These are phyloP conservation scores for Watersipora subatra DNA, from an alignment of 1,140 invertebrate species.

Conservation along the genomic window DNA sequence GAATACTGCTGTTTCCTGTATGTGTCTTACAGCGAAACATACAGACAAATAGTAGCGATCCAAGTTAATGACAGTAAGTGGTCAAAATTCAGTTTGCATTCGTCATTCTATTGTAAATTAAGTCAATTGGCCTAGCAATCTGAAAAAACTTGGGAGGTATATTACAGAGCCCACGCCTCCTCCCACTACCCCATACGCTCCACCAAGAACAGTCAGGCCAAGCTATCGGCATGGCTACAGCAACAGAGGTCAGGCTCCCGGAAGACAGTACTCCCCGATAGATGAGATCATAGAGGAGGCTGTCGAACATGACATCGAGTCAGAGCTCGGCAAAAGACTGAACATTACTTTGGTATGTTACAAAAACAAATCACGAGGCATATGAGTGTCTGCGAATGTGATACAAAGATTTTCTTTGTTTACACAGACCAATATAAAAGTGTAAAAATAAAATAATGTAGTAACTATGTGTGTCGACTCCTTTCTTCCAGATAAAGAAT, in stretches of 20 bases:
- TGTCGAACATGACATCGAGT: background rate
- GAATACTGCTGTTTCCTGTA: constrained; percentile 2
- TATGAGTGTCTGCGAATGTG: no score
- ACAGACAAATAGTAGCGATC: background rate
- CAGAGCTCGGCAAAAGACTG: background rate
- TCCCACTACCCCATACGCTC: no score
- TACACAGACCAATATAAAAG: no score
- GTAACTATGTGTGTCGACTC: no score
- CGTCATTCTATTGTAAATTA: background rate
- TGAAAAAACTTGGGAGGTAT: no score
- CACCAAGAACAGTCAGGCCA: no score
- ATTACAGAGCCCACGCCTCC: no score
- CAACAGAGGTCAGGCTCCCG: background rate
- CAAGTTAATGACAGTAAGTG: background rate
- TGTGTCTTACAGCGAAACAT: background rate
- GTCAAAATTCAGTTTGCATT: no score
- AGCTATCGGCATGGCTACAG: no score
- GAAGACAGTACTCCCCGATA: background rate
- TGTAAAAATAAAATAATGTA: no score
- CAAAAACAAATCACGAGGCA: no score
- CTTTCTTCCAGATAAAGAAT: background rate
- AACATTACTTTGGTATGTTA: background rate
- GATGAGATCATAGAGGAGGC: background rate
- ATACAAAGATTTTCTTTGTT: no score
- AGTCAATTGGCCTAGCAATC: background rate